phyloP scores from a whole-genome alignment of 2,888 invertebrate species.

The Caenorhabditis zanzibari region DNA sequence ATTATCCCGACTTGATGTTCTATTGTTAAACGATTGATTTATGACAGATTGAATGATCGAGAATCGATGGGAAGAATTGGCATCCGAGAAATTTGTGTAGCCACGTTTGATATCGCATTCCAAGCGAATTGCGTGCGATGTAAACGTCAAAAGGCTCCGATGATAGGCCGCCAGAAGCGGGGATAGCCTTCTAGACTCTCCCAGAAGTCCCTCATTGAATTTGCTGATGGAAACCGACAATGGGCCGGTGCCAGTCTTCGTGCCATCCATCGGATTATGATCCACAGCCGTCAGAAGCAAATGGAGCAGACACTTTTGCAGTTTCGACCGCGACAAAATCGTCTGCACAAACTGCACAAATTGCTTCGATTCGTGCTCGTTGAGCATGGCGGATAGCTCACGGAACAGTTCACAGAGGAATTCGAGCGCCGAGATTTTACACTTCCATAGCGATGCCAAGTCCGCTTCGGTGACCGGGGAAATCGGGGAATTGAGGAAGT shows the following conservation, averaged over 20 bases:
- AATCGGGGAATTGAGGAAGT: constrained; percentile 88
- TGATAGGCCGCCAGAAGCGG: constrained; percentile 80
- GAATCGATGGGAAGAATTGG: constrained; percentile 66
- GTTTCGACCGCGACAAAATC: constrained; percentile 85
- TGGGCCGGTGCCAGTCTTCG: constrained; percentile 22
- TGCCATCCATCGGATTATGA: constrained; percentile 65
- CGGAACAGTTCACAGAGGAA: constrained; percentile 79
- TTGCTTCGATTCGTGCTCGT: constrained; percentile 82
- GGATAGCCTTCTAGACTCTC: constrained; percentile 66
- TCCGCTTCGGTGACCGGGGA: constrained; percentile 80
- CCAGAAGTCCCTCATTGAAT: constrained; percentile 80
- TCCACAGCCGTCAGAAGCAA: constrained; percentile 88
- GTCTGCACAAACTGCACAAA: constrained; percentile 86
- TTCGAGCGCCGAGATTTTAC: constrained; percentile 82
- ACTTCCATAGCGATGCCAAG: constrained; percentile 80
- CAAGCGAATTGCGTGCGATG: constrained; percentile 80
- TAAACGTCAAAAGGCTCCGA: constrained; percentile 78
- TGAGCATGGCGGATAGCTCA: constrained; percentile 78
- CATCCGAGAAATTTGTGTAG: constrained; percentile 69
- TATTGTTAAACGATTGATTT: constrained; percentile 67
- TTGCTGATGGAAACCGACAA: constrained; percentile 81
- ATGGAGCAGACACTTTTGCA: constrained; percentile 91
- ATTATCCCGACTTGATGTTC: constrained; percentile 78
- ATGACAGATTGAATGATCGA: constrained; percentile 77
- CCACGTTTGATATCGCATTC: constrained; percentile 81